Evolutionary conservation across 2,797 vertebrate species (phyloP), one percentile per base, ranked within the genome.

Genomic region (Parambassis ranga): DNA sequence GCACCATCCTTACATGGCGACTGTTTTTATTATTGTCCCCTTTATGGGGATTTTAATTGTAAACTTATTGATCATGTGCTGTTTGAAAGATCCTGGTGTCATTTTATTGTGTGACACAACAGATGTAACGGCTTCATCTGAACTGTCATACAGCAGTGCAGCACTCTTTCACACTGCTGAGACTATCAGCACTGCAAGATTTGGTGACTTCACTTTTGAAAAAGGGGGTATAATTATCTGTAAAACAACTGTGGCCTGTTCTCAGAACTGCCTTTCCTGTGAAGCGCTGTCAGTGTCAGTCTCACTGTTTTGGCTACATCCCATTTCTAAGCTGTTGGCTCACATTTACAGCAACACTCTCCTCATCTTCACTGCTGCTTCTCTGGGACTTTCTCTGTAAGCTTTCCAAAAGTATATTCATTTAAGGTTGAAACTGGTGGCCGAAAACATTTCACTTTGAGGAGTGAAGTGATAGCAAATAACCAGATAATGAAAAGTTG

Each of bases 61-160:
- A n/a, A n/a, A n/a, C n/a, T n/a, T n/a, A n/a, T n/a, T n/a, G n/a
- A n/a, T n/a, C n/a, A n/a, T n/a, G n/a, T n/a, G n/a, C n/a, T n/a
- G n/a, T n/a, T n/a, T n/a, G n/a, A n/a, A n/a, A n/a, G n/a, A 20
- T 7, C 28, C 43, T 41, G 26, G 18, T 59, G 33, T 35, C n/a
- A 61, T 20, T 71, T 57, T 22, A 44, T 23, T 65, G n/a, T 42
- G 42, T 27, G 23, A 56, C 19, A n/a, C n/a, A n/a, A n/a, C n/a
- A n/a, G n/a, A n/a, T n/a, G n/a, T n/a, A n/a, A n/a, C n/a, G 15
- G 59, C 46, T 67, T 67, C 3, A 18, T 42, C 64, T 49, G 38
- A 63, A 24, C 60, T 67, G 68, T 79, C 75, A 53, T 51, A 71
- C 75, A 79, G 66, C 55, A 41, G 41, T 66, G 58, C 65, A 52